Base-by-base conservation (phyloP, 2,797 vertebrate species). In the Rhadinocentrus ornatus region DNA sequence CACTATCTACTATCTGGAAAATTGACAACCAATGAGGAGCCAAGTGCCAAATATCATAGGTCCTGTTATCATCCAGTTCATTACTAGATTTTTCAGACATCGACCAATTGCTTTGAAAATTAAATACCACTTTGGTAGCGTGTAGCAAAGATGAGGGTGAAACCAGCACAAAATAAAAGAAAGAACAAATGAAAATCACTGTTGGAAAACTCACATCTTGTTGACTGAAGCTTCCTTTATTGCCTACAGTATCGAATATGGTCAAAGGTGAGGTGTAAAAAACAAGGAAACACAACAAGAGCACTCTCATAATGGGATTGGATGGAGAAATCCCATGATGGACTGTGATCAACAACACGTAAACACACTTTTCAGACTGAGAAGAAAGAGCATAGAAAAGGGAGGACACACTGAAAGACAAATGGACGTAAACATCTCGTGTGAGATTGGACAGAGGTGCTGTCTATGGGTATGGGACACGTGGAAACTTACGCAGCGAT, bases 401-500 rank as follows among this genome's bases (percentile, higher is more conserved):
- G 41, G 54, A 58, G 16, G 37, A 66, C 54, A 63, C 24, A 41
- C 34, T 54, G 18, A 24, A 46, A 53, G 50, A 53, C 26, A 54
- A 29, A 4, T 20, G 37, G 35, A 69, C 12, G 32, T 46, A 59
- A 34, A n/a, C 39, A 46, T 72, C 54, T 29, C 22, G 8, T 3
- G 22, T 31, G 39, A 26, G 31, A 41, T 11, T 27, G 31, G 39
- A 75, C 35, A 53, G 34, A 52, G 37, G 27, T 48, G 53, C 66
- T 29, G 12, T 55, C 52, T 16, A 48, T n/a, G 48, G 20, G 20
- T 26, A 31, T 39, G 27, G 66, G 73, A 62, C 11, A 4, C n/a
- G 11, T 0, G 4, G 27, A 63, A 52, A 92, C 98, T 99, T 96
- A 99, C 98, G 97, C 95, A 8, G 97, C 88, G 0, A 99, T 96